Evolutionary conservation across 2,888 invertebrate genomes (phyloP), one percentile per base, ranked within the genome.

Genomic region (Microdon myrmicae): DNA sequence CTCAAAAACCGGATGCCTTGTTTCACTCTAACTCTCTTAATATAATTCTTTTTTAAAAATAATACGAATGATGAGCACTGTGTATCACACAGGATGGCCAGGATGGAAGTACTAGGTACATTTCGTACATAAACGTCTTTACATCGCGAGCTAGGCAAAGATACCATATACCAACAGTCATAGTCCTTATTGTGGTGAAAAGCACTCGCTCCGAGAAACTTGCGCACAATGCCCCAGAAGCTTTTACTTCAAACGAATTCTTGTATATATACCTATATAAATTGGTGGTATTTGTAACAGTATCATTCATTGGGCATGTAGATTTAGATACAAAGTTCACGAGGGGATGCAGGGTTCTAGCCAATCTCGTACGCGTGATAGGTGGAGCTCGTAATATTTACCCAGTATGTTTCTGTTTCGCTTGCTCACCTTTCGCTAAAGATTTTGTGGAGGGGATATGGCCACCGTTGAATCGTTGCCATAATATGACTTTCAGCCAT

Each of bases 21-120:
- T 58, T 64, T 64, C 58, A 64, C 51, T 58, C 58, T 39, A 45
- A 37, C 51, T 47, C 32, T 26, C 25, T 28, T 19, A 8, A 13
- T 19, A 8, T 23, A 12, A 10, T 17, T 45, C 26, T 19, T 16
- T 16, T 37, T 8, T 6, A 22, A 22, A 22, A 22, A 22, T 5
- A 22, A 22, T 44, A 38, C 39, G 34, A 44, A 53, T 53, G 41
- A 39, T 45, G 28, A 35, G 69, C 68, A 73, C 68, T 71, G 72
- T 72, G 71, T 70, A 73, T 71, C 71, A 71, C 73, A 72, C 73
- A 70, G 77, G 75, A 75, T 76, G 77, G 77, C 77, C 73, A 75
- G 74, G 73, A 74, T 74, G 75, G 75, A 76, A 76, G 73, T 72
- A 78, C 77, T 77, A 77, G 73, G 49, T 45, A 45, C 14, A 29